Base-by-base conservation (phyloP, 2,797 vertebrate genomes). In the Eleutherodactylus coqui region DNA sequence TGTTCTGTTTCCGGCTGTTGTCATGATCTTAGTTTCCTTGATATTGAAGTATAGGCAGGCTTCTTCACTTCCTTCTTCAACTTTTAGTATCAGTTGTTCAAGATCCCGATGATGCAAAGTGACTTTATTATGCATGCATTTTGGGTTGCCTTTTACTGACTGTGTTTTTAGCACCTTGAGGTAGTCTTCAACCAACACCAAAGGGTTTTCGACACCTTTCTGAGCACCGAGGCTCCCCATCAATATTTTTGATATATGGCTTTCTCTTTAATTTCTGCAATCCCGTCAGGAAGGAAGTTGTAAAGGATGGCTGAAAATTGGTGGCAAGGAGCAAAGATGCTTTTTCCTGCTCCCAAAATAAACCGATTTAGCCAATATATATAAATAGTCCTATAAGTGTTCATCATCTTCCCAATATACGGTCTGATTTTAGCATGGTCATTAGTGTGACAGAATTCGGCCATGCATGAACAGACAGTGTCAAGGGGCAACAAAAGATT, bases 101-200 rank as follows among this genome's bases (percentile, higher is more conserved):
- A n/a, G n/a, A n/a, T n/a, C n/a, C n/a, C n/a, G n/a, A n/a, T n/a
- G n/a, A n/a, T 9, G 14, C 73, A 17, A 45, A 17, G 47, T 53
- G 47, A 76, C 47, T 34, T 53, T 34, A 51, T 34, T 76, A 36
- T 24, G 29, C 9, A 76, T 53, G 49, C 17, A 36, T 49, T 32
- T 76, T 36, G 72, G n/a, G n/a, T 47, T 75, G n/a, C 38, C 70
- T 73, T 13, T 21, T 43, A 41, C 41, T 47, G 70, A 72, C 69
- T 7, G 9, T 19, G 16, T 19, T 41, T 41, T 19, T 70, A 72
- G 67, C 36, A 72, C 27, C 27, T 32, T 13, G 27, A 62, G 60
- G 58, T 62, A 4, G 64, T 21, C 64, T 69, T 0, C 64, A 8
- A 2, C 34, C 64, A 21, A 16, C 32, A 67, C 62, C 32, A 34